Evolutionary conservation across 2,797 vertebrate genomes (phyloP), one percentile per base, ranked within the genome.

Genomic region (Gadopsis bispinosus): DNA sequence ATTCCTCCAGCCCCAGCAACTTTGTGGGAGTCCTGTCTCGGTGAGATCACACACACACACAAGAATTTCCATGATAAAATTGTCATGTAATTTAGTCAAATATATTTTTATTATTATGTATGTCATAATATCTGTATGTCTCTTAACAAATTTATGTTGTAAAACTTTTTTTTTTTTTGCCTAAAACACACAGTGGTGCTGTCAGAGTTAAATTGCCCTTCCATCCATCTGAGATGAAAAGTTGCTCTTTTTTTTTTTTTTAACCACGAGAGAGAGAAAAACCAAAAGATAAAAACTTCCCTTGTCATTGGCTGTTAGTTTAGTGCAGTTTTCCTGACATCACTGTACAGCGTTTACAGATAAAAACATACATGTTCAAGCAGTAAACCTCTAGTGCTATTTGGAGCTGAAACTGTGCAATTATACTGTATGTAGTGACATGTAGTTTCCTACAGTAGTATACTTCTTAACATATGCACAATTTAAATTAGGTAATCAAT

Each of bases 21-120:
- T 96, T 97, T 79, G 95, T 97, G 6, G 97, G 96, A 79, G 96
- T 98, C 84, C 89, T 98, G 58, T 97, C 97, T 74, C 94, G 96
- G 97, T 98, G 84, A 94, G 92, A 54, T 26, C 37, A n/a, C 35
- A 58, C 45, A 55, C 29, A 73, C 43, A 83, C 33, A 29, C 35
- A 43, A 50, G 48, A 7, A 11, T n/a, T 66, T 22, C 37, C 6
- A 50, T 50, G 19, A 50, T 35, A 14, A 64, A 65, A 65, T n/a
- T 45, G 0, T 13, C 1, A 17, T 14, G 29, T 45, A n/a, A 22
- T 33, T 66, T 16, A 66, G 26, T 41, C 4, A 11, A 41, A 19
- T 54, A 67, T 17, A 6, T 45, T 17, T 45, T 5, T 45, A 39
- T 11, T 45, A 6, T 45, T 5, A 45, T 45, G 14, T 16, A 16